Evolutionary conservation across 2,797 vertebrate genomes (phyloP), one percentile per base, ranked within the genome.

Genomic region (Falco rusticolus): DNA sequence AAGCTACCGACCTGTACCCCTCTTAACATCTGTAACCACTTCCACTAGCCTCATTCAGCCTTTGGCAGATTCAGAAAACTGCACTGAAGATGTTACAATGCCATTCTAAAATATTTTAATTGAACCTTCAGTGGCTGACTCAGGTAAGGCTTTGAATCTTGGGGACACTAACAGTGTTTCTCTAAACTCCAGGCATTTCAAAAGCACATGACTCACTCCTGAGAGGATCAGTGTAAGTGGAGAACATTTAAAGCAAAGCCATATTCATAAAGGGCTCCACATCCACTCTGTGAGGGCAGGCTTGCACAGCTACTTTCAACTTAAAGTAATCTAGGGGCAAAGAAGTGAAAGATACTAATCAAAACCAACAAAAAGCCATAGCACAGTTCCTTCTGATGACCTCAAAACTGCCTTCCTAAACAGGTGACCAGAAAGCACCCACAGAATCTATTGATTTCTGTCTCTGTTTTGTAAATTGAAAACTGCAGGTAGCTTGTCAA

Each of bases 131-230:
- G 83, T 1, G 0, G 68, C 48, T 37, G 81, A 60, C 10, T 60
- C 31, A 3, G 47, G 24, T 13, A 92, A 48, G 0, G 4, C 39
- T 78, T 84, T 81, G 57, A 71, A 75, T 96, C 60, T 25, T 68
- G 72, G 41, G 34, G 63, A 80, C 25, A 51, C 76, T 69, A 61
- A 83, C 48, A 71, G 54, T 24, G 8, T 84, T 89, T 90, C 86
- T 89, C 63, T 82, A 20, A 87, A 83, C n/a, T 64, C 65, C 25
- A 19, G n/a, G 74, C 84, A 87, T 84, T 96, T 92, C 50, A 89
- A 65, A 86, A 90, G 86, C 93, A 95, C 81, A 75, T 91, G 95
- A 96, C 90, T 90, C 22, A 56, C 86, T 96, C 88, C 81, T 90
- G 92, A 93, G 66, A 86, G 92, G 90, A 90, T 86, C 88, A 82